Conservation (phyloP, 2,797 vertebrate species). For the Xenentodon cancila region DNA sequence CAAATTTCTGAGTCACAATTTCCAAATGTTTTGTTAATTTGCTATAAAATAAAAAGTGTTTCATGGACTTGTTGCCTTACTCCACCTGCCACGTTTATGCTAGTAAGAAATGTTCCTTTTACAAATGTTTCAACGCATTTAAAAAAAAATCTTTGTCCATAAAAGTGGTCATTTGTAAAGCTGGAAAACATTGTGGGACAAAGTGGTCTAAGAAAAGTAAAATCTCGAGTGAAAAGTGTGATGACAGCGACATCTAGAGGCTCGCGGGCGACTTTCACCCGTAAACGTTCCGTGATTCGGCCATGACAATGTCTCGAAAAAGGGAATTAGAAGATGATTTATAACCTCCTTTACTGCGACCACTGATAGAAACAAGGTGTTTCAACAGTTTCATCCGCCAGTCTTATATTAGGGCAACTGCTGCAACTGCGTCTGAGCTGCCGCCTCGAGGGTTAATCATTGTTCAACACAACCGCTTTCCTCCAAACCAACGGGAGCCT, state of each 20-base stretch:
- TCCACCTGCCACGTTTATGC: too few relatives aligned
- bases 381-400: too few relatives aligned
- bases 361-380: background rate
- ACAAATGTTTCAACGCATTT: too few relatives aligned
- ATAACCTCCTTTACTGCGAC: background rate
- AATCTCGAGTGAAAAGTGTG: background rate
- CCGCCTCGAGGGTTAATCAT: background rate
- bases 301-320: background rate
- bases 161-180: too few relatives aligned
- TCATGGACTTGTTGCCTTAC: too few relatives aligned
- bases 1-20: too few relatives aligned
- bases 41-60: too few relatives aligned
- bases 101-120: too few relatives aligned
- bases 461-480: background rate
- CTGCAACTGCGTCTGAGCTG: background rate
- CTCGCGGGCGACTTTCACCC: background rate
- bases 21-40: too few relatives aligned
- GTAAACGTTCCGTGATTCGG: background rate
- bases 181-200: too few relatives aligned
- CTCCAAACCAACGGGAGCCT: background rate
- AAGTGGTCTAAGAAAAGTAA: background rate
- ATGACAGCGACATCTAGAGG: constrained; percentile 11
- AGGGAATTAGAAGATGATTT: background rate
- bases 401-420: background rate
- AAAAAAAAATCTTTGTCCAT: too few relatives aligned